Base-by-base conservation (phyloP, 2,113 vertebrate genomes). In the Grammomys dolichurus region DNA sequence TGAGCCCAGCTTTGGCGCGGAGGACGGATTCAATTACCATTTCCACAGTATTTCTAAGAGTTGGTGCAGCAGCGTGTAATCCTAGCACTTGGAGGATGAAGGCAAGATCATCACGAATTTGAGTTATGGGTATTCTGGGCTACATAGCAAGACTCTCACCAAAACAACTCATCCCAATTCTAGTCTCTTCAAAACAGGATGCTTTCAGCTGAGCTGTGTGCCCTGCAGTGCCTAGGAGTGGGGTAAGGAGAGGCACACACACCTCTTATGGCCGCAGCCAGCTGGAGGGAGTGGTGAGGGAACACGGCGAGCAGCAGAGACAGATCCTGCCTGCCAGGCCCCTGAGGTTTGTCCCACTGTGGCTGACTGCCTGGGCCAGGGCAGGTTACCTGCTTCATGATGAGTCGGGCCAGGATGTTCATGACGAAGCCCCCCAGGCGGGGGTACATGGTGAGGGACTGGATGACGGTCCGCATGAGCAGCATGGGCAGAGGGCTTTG, bases 401-500 rank as follows among this genome's bases (percentile, higher is more conserved):
- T 99, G 98, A 99, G 99, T 8, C 99, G 99, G 36, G 99, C 98
- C 69, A 99, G 99, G 98, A 99, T 99, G 98, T 99, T 99, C 99
- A 99, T 99, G 98, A 99, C 99, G 72, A 99, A 99, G 96, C 99
- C 99, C 0, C 99, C 99, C 20, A 99, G 98, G 36, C 99, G 98
- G 0, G 99, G 99, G 95, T 99, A 99, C 99, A 99, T 99, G 96
- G 99, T 99, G 94, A 99, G 99, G 0, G 99, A 99, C 99, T 99
- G 99, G 98, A 99, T 99, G 87, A 99, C 99, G 0, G 99, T 99
- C 22, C 99, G 98, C 99, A 99, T 99, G 22, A 99, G 99, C 94
- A 99, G 99, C 98, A 99, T 99, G 89, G 99, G 99, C 33, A 99
- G 99, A 0, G 99, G 99, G 7, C 84, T 99, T 98, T 99, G 99